A percentile compares a stretch with the other conserved stretches of the same genome.
Conservation (phyloP, 1,140 invertebrate species). For the Amyelois transitella region DNA sequence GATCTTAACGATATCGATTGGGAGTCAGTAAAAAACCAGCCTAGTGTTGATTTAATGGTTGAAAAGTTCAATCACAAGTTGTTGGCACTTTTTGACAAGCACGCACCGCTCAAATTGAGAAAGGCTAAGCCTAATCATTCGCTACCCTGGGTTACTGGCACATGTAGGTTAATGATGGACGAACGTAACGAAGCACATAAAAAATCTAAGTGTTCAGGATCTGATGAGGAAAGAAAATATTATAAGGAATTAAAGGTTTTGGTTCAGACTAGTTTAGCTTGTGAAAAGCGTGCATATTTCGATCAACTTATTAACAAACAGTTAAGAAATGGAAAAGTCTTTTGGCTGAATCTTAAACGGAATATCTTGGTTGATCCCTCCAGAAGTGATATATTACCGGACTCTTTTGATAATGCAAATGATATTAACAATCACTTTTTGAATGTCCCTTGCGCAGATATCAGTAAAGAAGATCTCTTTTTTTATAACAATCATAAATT, state of each 20-base stretch:
- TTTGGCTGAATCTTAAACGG: not conserved
- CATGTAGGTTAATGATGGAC: not conserved
- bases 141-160: not conserved
- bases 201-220: not conserved
- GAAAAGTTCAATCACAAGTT: not conserved
- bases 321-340: not conserved
- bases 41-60: not conserved
- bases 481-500: not conserved
- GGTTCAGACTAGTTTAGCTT: not conserved
- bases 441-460: not conserved
- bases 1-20: not conserved
- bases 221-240: not conserved
- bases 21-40: not conserved
- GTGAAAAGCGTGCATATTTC: not conserved
- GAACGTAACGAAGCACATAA: not conserved
- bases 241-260: not conserved
- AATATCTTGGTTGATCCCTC: not conserved
- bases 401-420: not conserved
- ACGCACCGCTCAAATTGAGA: not conserved
- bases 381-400: not conserved
- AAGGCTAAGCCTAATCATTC: not conserved
- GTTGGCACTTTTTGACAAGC: not conserved
- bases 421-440: constrained; percentile 1
- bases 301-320: not conserved
- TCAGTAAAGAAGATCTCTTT: not conserved